Base-by-base conservation (phyloP, 2,797 vertebrate genomes). In the Emys orbicularis region DNA sequence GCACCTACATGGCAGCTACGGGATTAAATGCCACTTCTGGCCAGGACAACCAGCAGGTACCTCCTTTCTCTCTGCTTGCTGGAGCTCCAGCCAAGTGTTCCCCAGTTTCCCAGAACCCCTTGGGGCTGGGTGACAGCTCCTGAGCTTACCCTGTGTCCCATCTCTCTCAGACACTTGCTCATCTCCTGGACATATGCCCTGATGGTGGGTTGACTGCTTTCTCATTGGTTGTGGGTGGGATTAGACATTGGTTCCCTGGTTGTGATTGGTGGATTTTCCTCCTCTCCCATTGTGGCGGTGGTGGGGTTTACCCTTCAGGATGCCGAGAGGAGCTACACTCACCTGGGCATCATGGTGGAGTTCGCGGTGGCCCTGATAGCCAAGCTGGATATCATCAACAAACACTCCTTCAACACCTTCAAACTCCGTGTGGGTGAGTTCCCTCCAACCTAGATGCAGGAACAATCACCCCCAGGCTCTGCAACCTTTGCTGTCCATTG, bases 1-100 rank as follows among this genome's bases (percentile, higher is more conserved):
- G 99, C 89, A 99, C 99, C 1, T 99, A 99, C 98, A 99, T 99
- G 99, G 99, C 99, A 0, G 99, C 98, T 7, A 98, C 98, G 0
- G 99, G 99, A 19, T 98, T 99, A 93, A 99, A 97, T 34, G 96
- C 98, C 79, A 93, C 97, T 5, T 95, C 97, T 3, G 94, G 94
- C 2, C 97, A 95, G 72, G 98, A 99, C 1, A 97, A 98, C 29
- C 97, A 95, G 57, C 99, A 98, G 98, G 99, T 99, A 92, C 41
- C 5, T 11, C 59, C 61, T 52, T 90, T 65, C 56, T 83, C 56
- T 12, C 2, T 23, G 16, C 16, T 29, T 77, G 49, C 27, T 9
- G 21, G 19, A 54, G 15, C 79, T 12, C 34, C 50, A 31, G 7
- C 41, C 41, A 47, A 29, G 23, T 8, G 23, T 76, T 21, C 41